Conservation (phyloP, 2,113 vertebrate genomes). For the Rhinopithecus roxellana region DNA sequence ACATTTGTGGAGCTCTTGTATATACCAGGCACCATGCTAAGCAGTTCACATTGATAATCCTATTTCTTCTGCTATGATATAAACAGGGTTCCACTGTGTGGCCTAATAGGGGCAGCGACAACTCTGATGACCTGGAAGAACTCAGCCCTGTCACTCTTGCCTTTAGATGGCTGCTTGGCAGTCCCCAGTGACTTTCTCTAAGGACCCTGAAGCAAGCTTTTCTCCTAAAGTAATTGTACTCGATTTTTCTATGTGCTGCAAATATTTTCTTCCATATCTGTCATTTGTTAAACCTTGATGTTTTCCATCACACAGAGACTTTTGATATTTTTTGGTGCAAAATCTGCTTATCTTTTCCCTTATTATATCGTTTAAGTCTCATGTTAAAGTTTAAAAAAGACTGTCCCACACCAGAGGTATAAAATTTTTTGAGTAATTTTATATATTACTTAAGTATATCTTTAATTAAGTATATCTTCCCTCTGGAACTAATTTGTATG, state of each 20-base stretch:
- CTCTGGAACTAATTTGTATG: background rate
- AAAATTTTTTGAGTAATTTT: slow-evolving; percentile 27
- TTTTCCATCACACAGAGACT: background rate
- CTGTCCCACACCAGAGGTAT: background rate
- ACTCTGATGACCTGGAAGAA: background rate
- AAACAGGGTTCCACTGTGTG: background rate
- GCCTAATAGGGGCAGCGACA: background rate
- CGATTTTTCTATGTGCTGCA: background rate
- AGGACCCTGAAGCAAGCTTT: background rate
- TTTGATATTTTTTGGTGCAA: background rate
- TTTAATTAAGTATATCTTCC: background rate
- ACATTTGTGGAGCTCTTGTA: background rate
- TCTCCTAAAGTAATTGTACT: background rate
- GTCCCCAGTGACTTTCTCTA: background rate
- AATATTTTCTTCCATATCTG: background rate
- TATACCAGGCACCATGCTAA: background rate
- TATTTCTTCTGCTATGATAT: background rate
- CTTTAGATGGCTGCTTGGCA: background rate
- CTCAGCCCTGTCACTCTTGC: background rate
- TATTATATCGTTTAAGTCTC: background rate
- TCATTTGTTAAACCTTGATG: background rate
- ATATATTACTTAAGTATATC: no score
- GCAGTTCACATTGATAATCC: background rate
- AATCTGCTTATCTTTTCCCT: slow-evolving; percentile 4
- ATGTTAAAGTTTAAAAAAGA: background rate